Percentiles rank a stretch among this genome's conserved stretches.
Evolutionary conservation across 2,888 invertebrate species (phyloP).

Genomic region (Hoplodrina blanda): DNA sequence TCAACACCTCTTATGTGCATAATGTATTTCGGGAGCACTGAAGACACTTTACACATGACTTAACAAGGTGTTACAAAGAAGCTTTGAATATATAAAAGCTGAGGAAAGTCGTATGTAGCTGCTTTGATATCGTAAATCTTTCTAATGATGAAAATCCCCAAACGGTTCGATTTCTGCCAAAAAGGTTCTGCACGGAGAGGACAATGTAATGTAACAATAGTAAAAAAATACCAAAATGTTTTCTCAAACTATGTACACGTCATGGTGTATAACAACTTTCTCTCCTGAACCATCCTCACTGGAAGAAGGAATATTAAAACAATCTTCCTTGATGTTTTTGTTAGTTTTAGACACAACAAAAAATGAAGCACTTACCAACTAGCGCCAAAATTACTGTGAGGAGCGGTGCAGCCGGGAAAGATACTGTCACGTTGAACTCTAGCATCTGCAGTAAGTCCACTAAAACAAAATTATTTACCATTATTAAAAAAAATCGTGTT

Average conservation of each 20-base stretch:
- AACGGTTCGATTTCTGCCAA: background rate
- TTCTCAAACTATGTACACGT: background rate
- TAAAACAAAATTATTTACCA: slow-evolving; percentile 88
- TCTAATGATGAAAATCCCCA: slow-evolving; percentile 14
- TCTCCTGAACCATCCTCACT: slow-evolving; percentile 21
- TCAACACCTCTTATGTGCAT: slow-evolving; percentile 51
- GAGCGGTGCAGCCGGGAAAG: slow-evolving; percentile 98
- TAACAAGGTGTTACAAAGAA: slow-evolving; percentile 4
- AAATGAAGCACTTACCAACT: slow-evolving; percentile 95
- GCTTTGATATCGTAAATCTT: slow-evolving; percentile 23
- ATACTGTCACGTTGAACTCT: slow-evolving; percentile 98
- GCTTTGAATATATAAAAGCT: slow-evolving; percentile 23
- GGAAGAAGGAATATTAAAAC: background rate
- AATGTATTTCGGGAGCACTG: slow-evolving; percentile 27
- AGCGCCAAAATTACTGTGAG: slow-evolving; percentile 99
- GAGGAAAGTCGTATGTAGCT: background rate
- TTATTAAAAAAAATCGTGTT: slow-evolving; percentile 24
- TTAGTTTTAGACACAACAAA: slow-evolving; percentile 5
- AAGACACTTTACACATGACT: slow-evolving; percentile 20
- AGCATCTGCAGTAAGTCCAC: slow-evolving; percentile 99
- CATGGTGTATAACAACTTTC: slow-evolving; percentile 11
- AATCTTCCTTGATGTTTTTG: background rate
- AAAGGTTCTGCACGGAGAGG: background rate
- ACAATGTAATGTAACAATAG: background rate
- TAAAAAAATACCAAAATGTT: background rate